phyloP scores from a whole-genome alignment of 2,888 invertebrate species.

The Megamerina dolium region DNA sequence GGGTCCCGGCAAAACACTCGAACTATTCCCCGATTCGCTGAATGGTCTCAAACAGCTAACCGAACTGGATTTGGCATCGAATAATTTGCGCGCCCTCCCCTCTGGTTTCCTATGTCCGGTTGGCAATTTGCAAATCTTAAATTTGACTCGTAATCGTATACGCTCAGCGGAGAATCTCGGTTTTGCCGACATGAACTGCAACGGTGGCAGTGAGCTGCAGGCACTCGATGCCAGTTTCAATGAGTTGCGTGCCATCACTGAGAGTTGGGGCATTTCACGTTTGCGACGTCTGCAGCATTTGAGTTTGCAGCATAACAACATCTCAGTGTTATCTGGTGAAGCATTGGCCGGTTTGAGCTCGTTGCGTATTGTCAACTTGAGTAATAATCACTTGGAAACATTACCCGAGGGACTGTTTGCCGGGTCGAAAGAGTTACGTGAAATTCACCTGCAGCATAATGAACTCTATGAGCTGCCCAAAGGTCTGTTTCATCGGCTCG shows the following conservation, averaged over 20 bases:
- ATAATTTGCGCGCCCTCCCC: constrained; percentile 75
- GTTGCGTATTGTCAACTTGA: constrained; percentile 76
- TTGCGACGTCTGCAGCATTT: constrained; percentile 73
- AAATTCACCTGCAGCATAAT: constrained; percentile 80
- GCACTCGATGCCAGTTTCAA: constrained; percentile 77
- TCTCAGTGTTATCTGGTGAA: constrained; percentile 73
- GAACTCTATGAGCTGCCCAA: constrained; percentile 74
- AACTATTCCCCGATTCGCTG: constrained; percentile 66
- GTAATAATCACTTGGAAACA: constrained; percentile 75
- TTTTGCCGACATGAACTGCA: constrained; percentile 55
- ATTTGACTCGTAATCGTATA: constrained; percentile 79
- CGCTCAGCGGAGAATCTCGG: constrained; percentile 73
- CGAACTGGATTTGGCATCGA: constrained; percentile 72
- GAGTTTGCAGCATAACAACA: constrained; percentile 75
- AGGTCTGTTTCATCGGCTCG: constrained; percentile 76
- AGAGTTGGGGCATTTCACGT: constrained; percentile 68
- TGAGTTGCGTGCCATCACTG: constrained; percentile 65
- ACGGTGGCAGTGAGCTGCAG: constrained; percentile 65
- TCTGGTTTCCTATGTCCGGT: constrained; percentile 72
- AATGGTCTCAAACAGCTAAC: constrained; percentile 75
- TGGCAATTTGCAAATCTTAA: constrained; percentile 73
- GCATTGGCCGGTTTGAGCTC: constrained; percentile 73
- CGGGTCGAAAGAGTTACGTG: constrained; percentile 72
- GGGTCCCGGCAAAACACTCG: constrained; percentile 68
- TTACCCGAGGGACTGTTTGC: constrained; percentile 79